These are phyloP conservation scores for Lytechinus variegatus DNA, from an alignment of 35 echinoderm and acorn worm species.

Conservation along the genomic window DNA sequence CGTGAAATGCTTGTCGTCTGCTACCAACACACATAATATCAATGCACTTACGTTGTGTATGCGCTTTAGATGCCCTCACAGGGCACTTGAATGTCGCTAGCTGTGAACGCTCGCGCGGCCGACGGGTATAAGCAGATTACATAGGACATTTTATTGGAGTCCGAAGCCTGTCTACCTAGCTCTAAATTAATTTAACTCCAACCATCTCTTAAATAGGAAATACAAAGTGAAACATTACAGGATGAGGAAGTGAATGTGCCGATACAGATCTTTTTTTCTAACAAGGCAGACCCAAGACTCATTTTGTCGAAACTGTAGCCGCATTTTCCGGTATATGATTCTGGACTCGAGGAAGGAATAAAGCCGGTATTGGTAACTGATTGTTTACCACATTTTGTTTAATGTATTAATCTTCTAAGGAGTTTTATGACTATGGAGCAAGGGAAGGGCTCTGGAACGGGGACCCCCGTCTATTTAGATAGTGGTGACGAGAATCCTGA, in stretches of 20 bases:
- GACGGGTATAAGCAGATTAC: neutral
- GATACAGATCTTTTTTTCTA: neutral
- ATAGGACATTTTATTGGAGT: neutral
- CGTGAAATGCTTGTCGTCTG: neutral
- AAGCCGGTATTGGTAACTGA: neutral
- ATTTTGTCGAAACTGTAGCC: neutral
- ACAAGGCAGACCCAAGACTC: neutral
- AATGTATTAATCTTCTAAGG: neutral
- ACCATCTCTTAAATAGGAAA: neutral
- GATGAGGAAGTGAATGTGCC: neutral
- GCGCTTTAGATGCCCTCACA: neutral
- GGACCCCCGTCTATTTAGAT: constrained; percentile 25
- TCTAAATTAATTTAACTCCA: constrained; percentile 3
- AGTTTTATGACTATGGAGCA: constrained; percentile 36
- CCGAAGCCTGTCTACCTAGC: constrained; percentile 6
- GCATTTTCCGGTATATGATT: neutral
- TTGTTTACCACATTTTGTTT: neutral
- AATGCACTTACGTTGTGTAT: neutral
- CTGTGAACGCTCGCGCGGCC: neutral
- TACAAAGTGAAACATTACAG: neutral
- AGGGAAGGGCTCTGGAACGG: constrained; percentile 28
- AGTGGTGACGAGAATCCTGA: constrained; percentile 26
- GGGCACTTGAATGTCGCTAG: neutral
- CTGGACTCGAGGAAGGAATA: neutral
- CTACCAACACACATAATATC: neutral